These are phyloP conservation scores for Cyprinus carpio DNA, from an alignment of 2,113 vertebrate genomes.

Conservation along the genomic window DNA sequence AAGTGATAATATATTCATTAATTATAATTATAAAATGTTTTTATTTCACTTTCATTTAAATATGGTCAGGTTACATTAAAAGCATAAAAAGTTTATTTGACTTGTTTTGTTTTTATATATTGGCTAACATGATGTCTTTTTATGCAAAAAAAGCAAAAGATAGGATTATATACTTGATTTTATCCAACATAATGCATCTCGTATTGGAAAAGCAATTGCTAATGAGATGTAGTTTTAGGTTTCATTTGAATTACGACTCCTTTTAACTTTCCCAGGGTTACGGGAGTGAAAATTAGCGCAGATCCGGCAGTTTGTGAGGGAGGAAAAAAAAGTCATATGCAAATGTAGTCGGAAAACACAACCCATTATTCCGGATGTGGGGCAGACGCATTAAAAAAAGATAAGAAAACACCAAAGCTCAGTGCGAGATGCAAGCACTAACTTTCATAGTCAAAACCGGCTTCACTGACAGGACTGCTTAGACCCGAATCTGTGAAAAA, in stretches of 20 bases:
- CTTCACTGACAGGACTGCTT: constrained; percentile 95
- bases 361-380: constrained; percentile 60
- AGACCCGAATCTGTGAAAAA: constrained; percentile 97
- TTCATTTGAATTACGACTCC: background rate
- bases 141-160: background rate
- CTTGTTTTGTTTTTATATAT: background rate
- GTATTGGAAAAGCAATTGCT: background rate
- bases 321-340: constrained; percentile 38
- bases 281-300: constrained; percentile 61
- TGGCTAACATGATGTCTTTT: background rate
- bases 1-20: too few relatives aligned
- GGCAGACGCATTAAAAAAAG: constrained; percentile 62
- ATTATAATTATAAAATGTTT: background rate
- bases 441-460: constrained; percentile 97
- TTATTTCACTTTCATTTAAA: background rate
- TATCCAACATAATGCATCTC: constrained; percentile 21
- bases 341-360: constrained; percentile 43
- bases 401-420: constrained; percentile 74
- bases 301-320: constrained; percentile 60
- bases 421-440: constrained; percentile 85
- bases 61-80: background rate
- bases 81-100: too few relatives aligned
- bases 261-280: constrained; percentile 42
- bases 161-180: background rate
- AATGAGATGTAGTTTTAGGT: background rate